These are phyloP conservation scores for Alouatta palliata DNA, from an alignment of 2,113 vertebrate species.

Conservation along the genomic window DNA sequence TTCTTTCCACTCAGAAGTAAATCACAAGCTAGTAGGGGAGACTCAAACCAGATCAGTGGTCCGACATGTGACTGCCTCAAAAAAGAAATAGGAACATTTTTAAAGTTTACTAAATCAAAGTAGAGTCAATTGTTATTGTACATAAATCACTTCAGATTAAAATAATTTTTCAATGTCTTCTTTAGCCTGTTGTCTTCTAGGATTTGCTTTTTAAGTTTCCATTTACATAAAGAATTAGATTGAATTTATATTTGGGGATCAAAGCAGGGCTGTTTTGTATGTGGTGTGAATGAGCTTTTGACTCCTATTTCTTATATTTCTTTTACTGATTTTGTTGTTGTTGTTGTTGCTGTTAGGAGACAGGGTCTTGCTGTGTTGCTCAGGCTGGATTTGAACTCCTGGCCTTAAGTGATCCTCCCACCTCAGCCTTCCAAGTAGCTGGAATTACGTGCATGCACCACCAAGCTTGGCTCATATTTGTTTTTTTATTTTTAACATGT, in stretches of 20 bases:
- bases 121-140: neutral
- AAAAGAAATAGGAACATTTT: neutral
- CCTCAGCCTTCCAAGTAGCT: neutral
- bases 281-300: constrained; percentile 33
- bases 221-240: constrained; percentile 40
- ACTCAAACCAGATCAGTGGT: neutral
- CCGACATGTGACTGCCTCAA: neutral
- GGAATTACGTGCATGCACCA: neutral
- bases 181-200: neutral
- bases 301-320: neutral
- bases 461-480: neutral
- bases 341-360: too few species aligned
- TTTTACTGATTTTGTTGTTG: neutral
- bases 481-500: constrained; percentile 26
- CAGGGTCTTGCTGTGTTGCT: neutral
- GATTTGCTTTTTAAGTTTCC: constrained; percentile 27
- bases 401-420: neutral
- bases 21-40: neutral
- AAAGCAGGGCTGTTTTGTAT: constrained; percentile 40
- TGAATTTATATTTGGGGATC: constrained; percentile 28
- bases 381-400: neutral
- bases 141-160: neutral
- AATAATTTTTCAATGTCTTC: neutral
- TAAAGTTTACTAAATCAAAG: neutral
- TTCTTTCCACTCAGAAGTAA: neutral